Base-by-base conservation (phyloP, 2,888 invertebrate genomes). In the Lacanobia oleracea region DNA sequence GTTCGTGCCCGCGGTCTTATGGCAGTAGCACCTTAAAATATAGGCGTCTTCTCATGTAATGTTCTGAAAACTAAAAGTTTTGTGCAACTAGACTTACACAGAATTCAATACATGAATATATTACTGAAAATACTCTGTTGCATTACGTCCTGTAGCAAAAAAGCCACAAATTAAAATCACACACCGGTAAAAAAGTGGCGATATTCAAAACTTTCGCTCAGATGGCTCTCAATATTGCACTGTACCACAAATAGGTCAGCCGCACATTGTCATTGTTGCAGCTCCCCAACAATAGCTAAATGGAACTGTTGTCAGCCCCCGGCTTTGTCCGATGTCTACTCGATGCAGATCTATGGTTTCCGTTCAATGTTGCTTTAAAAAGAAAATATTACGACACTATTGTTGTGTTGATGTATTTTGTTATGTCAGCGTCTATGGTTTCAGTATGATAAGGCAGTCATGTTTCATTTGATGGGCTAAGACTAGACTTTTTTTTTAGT, bases 251-350 rank as follows among this genome's bases (percentile, higher is more conserved):
- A 85, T 85, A 78, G 85, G 85, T 86, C 85, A 85, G 64, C 69
- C 76, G 77, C 57, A 67, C 72, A 72, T 75, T 80, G 84, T 85
- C 82, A 82, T 82, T 82, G 79, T 80, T 80, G 82, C 70, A 80
- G 64, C 67, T 71, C 66, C 79, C 81, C 88, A 89, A 93, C 93
- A 94, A 94, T 93, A 85, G 92, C 83, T 82, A 88, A 92, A 93
- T 89, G 90, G 91, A 90, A 90, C 92, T 90, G 93, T 90, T 91
- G 93, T 92, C 92, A 90, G 88, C 85, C 83, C 74, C 78, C 83
- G 87, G 90, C 91, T 92, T 94, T 93, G 93, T 94, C 91, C 91
- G 86, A 91, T 93, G 90, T 89, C 91, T 88, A 90, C 88, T 91
- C 91, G 91, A 93, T 93, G 87, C 90, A 89, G 90, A 92, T 94